These are phyloP conservation scores for Morelia viridis DNA, from an alignment of 2,797 vertebrate species.

Conservation along the genomic window DNA sequence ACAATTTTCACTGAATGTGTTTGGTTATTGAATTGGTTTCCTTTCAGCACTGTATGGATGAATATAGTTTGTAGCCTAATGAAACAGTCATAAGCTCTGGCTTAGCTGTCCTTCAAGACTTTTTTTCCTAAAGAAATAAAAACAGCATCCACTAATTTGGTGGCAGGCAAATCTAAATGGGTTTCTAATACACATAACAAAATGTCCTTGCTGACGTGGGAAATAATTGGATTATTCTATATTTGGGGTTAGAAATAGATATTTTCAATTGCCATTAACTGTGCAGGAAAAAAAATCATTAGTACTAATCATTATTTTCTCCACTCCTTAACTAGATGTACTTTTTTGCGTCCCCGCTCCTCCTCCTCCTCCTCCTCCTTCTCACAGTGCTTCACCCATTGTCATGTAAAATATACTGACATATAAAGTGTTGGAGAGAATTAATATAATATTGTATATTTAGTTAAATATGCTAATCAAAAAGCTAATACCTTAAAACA, in stretches of 20 bases:
- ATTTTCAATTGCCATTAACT: slow-evolving; percentile 73
- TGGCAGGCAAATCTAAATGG: slow-evolving; percentile 67
- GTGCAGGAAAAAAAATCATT: slow-evolving; percentile 56
- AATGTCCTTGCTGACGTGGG: slow-evolving; percentile 48
- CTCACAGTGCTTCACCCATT: slow-evolving; percentile 68
- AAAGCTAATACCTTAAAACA: slow-evolving; percentile 26
- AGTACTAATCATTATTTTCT: slow-evolving; percentile 68
- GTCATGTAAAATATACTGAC: slow-evolving; percentile 58
- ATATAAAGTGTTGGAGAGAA: slow-evolving; percentile 22
- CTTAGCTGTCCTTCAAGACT: slow-evolving; percentile 76
- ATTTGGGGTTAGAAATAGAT: slow-evolving; percentile 61
- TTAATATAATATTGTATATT: neutral
- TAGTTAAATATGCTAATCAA: neutral
- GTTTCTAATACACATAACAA: slow-evolving; percentile 54
- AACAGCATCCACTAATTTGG: slow-evolving; percentile 68
- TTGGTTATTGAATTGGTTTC: slow-evolving; percentile 63
- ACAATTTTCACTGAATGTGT: slow-evolving; percentile 58
- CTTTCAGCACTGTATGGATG: slow-evolving; percentile 51
- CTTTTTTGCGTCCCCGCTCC: neutral
- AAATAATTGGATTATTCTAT: slow-evolving; percentile 67
- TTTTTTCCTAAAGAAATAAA: slow-evolving; percentile 24
- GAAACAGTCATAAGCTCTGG: slow-evolving; percentile 62
- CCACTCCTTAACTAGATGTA: slow-evolving; percentile 55
- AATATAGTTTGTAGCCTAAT: slow-evolving; percentile 47
- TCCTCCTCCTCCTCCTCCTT: slow-evolving; percentile 27